Conservation (phyloP, 2,888 invertebrate genomes). For the Stictocephala bisonia region DNA sequence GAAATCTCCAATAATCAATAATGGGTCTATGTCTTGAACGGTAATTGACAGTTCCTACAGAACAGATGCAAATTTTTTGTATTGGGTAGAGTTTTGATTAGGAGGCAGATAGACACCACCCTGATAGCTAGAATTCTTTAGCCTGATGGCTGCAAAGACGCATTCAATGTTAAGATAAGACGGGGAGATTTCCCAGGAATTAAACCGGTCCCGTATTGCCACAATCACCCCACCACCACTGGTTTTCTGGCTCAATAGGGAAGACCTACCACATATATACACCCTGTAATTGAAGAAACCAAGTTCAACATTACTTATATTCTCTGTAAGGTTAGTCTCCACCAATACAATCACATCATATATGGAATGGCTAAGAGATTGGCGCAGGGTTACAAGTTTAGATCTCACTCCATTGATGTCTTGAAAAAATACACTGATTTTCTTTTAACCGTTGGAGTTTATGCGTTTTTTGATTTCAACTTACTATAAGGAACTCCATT, state of each 20-base stretch:
- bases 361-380: constrained; percentile 6
- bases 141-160: not conserved
- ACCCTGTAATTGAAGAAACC: constrained; percentile 25
- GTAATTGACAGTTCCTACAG: not conserved
- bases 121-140: not conserved
- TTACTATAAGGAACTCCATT: not conserved
- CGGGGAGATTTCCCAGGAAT: constrained; percentile 1
- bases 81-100: not conserved
- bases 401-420: constrained; percentile 6
- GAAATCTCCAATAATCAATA: not conserved
- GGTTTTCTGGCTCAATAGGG: not conserved
- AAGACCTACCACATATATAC: not conserved
- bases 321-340: not conserved
- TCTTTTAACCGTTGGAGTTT: too few relatives aligned
- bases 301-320: constrained; percentile 6
- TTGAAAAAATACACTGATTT: too few relatives aligned
- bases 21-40: not conserved
- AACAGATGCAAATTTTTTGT: not conserved
- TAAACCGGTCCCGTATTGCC: not conserved
- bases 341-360: constrained; percentile 4
- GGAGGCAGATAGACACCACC: not conserved
- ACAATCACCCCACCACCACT: not conserved
- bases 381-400: constrained; percentile 17
- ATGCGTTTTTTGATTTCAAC: constrained; percentile 1
- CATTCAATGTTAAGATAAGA: not conserved